These are phyloP conservation scores for Mesaphorura yosii DNA, from an alignment of 1,140 invertebrate species.

Conservation along the genomic window DNA sequence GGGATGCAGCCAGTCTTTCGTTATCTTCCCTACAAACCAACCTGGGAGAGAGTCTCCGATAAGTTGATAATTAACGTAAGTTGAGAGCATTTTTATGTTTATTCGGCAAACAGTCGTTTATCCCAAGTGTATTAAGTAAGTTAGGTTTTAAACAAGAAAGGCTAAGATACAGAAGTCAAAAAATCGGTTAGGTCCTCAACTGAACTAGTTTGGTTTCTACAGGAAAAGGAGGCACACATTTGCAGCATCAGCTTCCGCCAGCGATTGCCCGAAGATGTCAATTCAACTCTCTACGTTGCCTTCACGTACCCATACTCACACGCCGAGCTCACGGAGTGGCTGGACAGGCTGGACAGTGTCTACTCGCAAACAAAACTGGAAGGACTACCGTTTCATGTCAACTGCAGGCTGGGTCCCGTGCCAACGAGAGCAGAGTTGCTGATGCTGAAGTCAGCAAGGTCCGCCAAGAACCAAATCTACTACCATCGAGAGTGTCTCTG, in stretches of 20 bases:
- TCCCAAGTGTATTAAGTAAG: no score
- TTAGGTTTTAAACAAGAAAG: no score
- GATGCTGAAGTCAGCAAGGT: not conserved
- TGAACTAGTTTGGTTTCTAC: constrained; percentile 33
- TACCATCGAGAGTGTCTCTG: constrained; percentile 73
- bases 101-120: no score
- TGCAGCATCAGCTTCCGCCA: constrained; percentile 72
- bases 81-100: no score
- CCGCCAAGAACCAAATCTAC: constrained; percentile 57
- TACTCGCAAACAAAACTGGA: constrained; percentile 14
- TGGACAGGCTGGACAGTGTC: constrained; percentile 47
- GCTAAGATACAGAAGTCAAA: no score
- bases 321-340: constrained; percentile 59
- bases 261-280: constrained; percentile 55
- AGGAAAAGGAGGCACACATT: constrained; percentile 52
- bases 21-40: constrained; percentile 51
- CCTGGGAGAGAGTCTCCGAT: constrained; percentile 69
- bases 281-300: constrained; percentile 70
- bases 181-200: not conserved
- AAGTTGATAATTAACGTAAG: constrained; percentile 51
- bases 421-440: constrained; percentile 30
- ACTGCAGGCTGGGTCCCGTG: not conserved
- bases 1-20: constrained; percentile 75
- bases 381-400: not conserved
- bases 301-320: constrained; percentile 88